A percentile compares a stretch with the other conserved stretches of the same genome.
Conservation (phyloP, 2,888 invertebrate species). For the Aspidiotus destructor region DNA sequence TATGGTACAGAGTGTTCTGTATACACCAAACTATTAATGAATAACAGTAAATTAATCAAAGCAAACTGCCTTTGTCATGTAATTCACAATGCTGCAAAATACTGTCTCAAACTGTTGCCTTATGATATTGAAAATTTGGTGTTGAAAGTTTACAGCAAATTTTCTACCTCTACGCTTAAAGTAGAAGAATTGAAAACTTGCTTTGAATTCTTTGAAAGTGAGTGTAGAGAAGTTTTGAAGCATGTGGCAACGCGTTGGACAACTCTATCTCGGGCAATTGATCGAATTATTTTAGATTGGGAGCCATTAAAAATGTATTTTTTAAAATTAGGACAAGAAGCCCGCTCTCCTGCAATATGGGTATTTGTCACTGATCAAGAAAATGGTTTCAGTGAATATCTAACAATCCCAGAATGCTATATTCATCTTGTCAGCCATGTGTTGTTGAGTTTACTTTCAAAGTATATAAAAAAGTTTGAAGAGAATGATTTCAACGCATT, state of each 20-base stretch:
- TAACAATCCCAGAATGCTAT: constrained; percentile 17
- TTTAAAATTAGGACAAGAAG: constrained; percentile 20
- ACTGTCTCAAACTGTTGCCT: constrained; percentile 36
- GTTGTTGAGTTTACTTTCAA: background rate
- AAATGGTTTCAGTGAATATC: constrained; percentile 6
- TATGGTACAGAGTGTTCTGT: constrained; percentile 18
- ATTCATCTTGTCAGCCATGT: constrained; percentile 16
- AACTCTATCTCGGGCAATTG: constrained; percentile 35
- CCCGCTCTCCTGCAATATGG: constrained; percentile 16
- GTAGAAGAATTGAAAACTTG: constrained; percentile 35
- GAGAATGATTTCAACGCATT: constrained; percentile 5
- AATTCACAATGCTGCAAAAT: constrained; percentile 36
- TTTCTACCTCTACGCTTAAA: constrained; percentile 36
- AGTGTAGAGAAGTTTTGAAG: constrained; percentile 36
- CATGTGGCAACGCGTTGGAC: constrained; percentile 36
- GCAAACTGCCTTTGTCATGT: constrained; percentile 37
- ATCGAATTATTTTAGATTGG: constrained; percentile 30
- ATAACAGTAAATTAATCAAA: constrained; percentile 30
- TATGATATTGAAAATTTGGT: constrained; percentile 38
- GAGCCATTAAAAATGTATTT: constrained; percentile 35
- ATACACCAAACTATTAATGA: constrained; percentile 11
- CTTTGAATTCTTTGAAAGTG: constrained; percentile 36
- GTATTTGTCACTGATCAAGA: constrained; percentile 17
- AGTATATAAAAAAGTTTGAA: background rate
- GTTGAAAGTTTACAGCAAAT: constrained; percentile 37